Base-by-base conservation (phyloP, 2,797 vertebrate species). In the Catamblyrhynchus diadema region DNA sequence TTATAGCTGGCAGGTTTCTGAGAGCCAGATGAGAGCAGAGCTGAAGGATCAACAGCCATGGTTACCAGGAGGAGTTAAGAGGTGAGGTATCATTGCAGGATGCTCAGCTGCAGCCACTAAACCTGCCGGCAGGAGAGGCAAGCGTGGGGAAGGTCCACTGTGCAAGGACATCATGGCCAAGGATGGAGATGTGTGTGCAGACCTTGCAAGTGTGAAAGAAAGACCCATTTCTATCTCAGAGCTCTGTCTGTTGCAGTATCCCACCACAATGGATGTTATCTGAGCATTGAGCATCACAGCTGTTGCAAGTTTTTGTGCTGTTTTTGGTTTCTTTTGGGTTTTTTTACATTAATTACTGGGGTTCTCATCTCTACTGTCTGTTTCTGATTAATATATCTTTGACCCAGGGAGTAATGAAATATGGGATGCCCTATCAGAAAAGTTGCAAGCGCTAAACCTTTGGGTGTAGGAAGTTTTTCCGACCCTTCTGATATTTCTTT, bases 141-240 rank as follows among this genome's bases (percentile, higher is more conserved):
- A 47, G 11, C 0, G 0, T 35, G 27, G 19, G n/a, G 3, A 87
- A 15, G 14, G 11, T 62, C n/a, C 23, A 16, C 20, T 5, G 1
- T 66, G 47, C 35, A 70, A 93, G 35, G 33, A 39, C 16, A 32
- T 0, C 15, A 15, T 2, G 35, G n/a, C 27, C 39, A 27, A 78
- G 45, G 33, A 60, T 6, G 10, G 19, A 74, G n/a, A 53, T 44
- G 15, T 18, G 18, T 27, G 32, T 67, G 33, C 23, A 39, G 25
- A 41, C 5, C 25, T 61, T 70, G 30, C 6, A 78, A 57, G 18
- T 8, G 42, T 41, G 32, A 62, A 77, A 84, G 37, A 71, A 65
- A n/a, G 5, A 42, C 8, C 5, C 30, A 1, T 57, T 84, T 75
- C 50, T 45, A 0, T 17, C 51, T 73, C 51, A 37, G 54, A 54